A percentile compares a stretch with the other conserved stretches of the same genome.
Evolutionary conservation across 2,888 invertebrate genomes (phyloP).

Genomic region (Capitulum mitella): DNA sequence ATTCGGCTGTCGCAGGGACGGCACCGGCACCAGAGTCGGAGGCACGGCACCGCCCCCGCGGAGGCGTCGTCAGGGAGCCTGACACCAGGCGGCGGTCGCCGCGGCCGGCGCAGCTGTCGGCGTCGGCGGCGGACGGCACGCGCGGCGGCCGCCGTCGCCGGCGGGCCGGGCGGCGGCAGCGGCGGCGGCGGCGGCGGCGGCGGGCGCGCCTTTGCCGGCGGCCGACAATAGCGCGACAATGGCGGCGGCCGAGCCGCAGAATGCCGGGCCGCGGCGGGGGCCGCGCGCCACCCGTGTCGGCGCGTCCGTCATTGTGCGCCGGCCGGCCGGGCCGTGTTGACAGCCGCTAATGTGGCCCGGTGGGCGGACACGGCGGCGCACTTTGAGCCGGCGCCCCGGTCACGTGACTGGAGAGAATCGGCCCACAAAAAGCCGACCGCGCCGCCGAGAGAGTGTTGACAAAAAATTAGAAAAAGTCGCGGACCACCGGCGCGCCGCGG

Average conservation of each 20-base stretch:
- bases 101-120: background rate
- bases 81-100: background rate
- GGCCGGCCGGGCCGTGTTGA: background rate
- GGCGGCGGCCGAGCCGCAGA: background rate
- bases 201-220: background rate
- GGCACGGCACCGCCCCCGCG: too few relatives aligned
- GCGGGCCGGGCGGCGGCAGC: background rate
- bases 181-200: background rate
- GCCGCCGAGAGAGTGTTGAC: conserved; percentile 11
- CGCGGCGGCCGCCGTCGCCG: background rate
- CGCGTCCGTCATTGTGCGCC: conserved; percentile 16
- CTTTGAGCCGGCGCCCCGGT: background rate
- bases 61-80: too few relatives aligned
- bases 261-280: background rate
- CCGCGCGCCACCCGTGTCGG: conserved; percentile 14
- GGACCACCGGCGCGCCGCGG: background rate
- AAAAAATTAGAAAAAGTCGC: conserved; percentile 16
- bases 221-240: conserved; percentile 7
- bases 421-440: background rate
- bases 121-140: too few relatives aligned
- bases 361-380: background rate
- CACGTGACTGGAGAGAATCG: conserved; percentile 20
- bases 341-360: conserved; percentile 11
- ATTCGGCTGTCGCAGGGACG: too few relatives aligned
- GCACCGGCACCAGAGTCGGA: too few relatives aligned